These are phyloP conservation scores for Sitophilus oryzae DNA, from an alignment of 1,140 invertebrate genomes.

Conservation along the genomic window DNA sequence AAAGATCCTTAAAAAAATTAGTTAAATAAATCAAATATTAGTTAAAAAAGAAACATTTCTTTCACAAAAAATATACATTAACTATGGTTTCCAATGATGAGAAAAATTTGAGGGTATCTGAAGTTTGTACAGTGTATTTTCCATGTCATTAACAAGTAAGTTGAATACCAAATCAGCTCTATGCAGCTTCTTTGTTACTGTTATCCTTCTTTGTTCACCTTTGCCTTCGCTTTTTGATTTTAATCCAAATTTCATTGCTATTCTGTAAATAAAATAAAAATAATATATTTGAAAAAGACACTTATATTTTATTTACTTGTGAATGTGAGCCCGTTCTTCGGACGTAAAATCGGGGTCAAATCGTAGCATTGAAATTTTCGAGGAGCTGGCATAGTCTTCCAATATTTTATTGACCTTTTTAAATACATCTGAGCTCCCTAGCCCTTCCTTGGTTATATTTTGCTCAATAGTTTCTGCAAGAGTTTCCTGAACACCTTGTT, in stretches of 20 bases:
- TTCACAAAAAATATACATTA: no score
- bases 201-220: slow-evolving; percentile 25
- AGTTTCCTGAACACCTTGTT: slow-evolving; percentile 27
- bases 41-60: no score
- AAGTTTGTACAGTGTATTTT: slow-evolving; percentile 26
- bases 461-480: slow-evolving; percentile 28
- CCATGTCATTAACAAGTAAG: slow-evolving; percentile 18
- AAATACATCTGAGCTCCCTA: slow-evolving; percentile 23
- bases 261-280: slow-evolving; percentile 4
- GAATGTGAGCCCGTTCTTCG: slow-evolving; percentile 28
- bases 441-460: slow-evolving; percentile 25
- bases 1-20: no score
- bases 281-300: not conserved
- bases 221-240: slow-evolving; percentile 31
- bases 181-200: slow-evolving; percentile 27
- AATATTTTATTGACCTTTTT: slow-evolving; percentile 27
- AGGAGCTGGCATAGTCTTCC: slow-evolving; percentile 25
- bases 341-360: slow-evolving; percentile 29
- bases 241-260: slow-evolving; percentile 23
- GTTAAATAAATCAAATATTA: no score
- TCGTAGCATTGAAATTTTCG: slow-evolving; percentile 23
- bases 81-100: slow-evolving; percentile 21
- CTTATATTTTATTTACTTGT: slow-evolving; percentile 13
- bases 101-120: slow-evolving; percentile 22
- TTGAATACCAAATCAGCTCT: slow-evolving; percentile 24